These are phyloP conservation scores for Andrena camellia DNA, from an alignment of 2,888 invertebrate species.

Conservation along the genomic window DNA sequence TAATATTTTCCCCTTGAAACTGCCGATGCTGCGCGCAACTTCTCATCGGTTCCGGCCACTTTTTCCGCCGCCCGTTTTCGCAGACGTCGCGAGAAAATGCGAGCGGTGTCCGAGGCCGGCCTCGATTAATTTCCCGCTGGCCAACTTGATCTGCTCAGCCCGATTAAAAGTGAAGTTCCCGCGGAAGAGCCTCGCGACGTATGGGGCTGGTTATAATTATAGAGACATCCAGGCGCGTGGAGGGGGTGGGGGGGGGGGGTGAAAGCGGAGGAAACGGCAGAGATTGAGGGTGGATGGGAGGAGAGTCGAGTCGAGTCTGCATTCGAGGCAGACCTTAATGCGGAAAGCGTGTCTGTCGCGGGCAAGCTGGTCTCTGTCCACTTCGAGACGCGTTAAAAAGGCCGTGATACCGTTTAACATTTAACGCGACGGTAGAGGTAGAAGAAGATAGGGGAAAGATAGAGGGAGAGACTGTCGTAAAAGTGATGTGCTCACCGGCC, in stretches of 20 bases:
- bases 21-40: conserved; percentile 42
- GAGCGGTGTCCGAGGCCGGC: background rate
- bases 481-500: conserved; percentile 87
- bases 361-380: conserved; percentile 42
- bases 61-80: background rate
- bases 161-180: conserved; percentile 53
- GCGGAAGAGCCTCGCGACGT: conserved; percentile 19
- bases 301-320: background rate
- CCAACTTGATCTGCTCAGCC: background rate
- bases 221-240: conserved; percentile 26
- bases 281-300: background rate
- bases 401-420: conserved; percentile 50
- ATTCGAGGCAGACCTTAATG: conserved; percentile 44
- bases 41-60: background rate
- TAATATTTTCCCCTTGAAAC: conserved; percentile 45
- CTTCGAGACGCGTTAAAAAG: conserved; percentile 47
- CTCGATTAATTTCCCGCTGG: conserved; percentile 49
- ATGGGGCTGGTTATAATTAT: conserved; percentile 56
- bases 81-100: conserved; percentile 31
- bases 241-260: background rate
- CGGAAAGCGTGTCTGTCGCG: conserved; percentile 56
- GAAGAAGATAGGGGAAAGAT: background rate
- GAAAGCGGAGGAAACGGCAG: conserved; percentile 11
- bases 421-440: conserved; percentile 34
- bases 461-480: conserved; percentile 22